Conservation (phyloP, 2,888 invertebrate species). For the Temnothorax ravouxi region DNA sequence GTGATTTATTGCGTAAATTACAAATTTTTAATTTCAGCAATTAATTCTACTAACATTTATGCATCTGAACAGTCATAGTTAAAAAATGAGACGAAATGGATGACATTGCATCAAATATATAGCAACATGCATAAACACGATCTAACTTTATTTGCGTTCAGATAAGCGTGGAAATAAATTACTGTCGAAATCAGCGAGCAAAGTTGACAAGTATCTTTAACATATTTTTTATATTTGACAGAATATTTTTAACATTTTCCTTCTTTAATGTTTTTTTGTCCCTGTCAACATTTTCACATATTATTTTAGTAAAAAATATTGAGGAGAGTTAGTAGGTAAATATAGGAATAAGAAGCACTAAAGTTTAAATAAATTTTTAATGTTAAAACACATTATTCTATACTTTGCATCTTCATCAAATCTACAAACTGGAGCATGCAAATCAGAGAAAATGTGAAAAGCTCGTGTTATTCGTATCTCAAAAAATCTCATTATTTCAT, state of each 20-base stretch:
- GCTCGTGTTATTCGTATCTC: neutral
- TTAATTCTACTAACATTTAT: neutral
- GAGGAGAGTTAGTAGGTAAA: neutral
- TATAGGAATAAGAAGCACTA: neutral
- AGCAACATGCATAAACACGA: too few species aligned
- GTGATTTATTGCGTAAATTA: neutral
- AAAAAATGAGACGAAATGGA: neutral
- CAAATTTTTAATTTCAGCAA: neutral
- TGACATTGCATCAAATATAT: neutral
- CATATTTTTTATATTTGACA: neutral
- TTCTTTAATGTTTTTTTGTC: neutral
- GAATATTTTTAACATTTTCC: neutral
- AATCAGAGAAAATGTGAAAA: neutral
- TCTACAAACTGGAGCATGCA: neutral
- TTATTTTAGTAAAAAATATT: conserved; percentile 5
- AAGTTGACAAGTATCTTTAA: neutral
- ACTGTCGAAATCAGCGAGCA: conserved; percentile 8
- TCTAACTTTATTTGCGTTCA: neutral
- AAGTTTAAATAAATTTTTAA: neutral
- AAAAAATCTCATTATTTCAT: conserved; percentile 21
- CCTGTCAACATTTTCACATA: neutral
- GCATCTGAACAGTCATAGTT: neutral
- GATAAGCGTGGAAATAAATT: conserved; percentile 21
- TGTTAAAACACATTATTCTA: neutral
- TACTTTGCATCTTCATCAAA: neutral